A percentile compares a stretch with the other conserved stretches of the same genome.
Evolutionary conservation across 2,113 vertebrate species (phyloP).

Genomic region (Eublepharis macularius): DNA sequence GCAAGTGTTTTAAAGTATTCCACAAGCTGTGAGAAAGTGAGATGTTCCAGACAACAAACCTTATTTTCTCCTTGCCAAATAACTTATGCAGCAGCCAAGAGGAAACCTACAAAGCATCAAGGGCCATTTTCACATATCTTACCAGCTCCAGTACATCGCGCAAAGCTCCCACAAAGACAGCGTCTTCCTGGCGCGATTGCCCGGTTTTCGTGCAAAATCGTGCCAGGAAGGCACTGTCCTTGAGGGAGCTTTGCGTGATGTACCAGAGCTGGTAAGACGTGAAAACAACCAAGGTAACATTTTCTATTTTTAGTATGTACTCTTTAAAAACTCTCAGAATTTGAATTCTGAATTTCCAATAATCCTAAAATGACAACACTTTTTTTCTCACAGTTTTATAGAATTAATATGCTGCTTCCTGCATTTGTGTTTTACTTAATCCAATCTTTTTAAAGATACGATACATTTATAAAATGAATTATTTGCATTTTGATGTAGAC

Average conservation of each 20-base stretch:
- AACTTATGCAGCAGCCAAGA: conserved; percentile 16
- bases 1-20: background rate
- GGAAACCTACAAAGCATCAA: conserved; percentile 6
- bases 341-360: conserved; percentile 6
- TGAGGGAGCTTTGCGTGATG: too few relatives aligned
- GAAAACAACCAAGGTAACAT: too few relatives aligned
- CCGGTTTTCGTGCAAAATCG: too few relatives aligned
- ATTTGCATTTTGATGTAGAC: conserved; percentile 28
- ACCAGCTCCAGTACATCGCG: too few relatives aligned
- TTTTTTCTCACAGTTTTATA: background rate
- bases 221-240: too few relatives aligned
- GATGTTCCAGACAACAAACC: background rate
- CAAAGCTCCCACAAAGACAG: too few relatives aligned
- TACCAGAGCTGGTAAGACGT: too few relatives aligned
- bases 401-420: conserved; percentile 34
- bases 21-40: background rate
- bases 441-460: conserved; percentile 19
- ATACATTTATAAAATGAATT: conserved; percentile 29
- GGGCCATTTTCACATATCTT: too few relatives aligned
- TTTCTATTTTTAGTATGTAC: conserved; percentile 13
- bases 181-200: too few relatives aligned
- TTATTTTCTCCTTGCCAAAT: background rate
- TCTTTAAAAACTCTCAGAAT: conserved; percentile 8
- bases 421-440: conserved; percentile 11
- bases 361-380: background rate